A percentile compares a stretch with the other conserved stretches of the same genome.
Evolutionary conservation across 2,888 invertebrate genomes (phyloP).

Genomic region (Entomobrya proxima): DNA sequence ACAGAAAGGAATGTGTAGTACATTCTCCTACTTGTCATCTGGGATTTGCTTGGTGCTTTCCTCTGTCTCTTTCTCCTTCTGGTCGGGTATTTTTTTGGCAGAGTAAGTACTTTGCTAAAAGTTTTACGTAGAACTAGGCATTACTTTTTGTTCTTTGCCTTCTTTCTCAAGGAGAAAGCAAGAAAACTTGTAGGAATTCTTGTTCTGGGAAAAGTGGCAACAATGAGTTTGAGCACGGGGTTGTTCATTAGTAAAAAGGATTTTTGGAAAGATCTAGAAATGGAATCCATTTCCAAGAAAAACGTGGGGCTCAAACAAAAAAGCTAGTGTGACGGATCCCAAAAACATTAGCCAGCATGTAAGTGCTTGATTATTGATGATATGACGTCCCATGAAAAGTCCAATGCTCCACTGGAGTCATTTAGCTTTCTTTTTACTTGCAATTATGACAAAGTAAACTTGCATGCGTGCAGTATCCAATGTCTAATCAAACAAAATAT

Average conservation of each 20-base stretch:
- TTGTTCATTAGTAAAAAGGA: background rate
- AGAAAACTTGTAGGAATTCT: background rate
- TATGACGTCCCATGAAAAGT: no score
- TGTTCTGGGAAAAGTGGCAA: background rate
- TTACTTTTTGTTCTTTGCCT: background rate
- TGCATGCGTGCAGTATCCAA: background rate
- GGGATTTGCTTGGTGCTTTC: slow-evolving; percentile 26
- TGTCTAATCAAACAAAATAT: background rate
- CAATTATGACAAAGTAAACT: background rate
- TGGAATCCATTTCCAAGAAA: no score
- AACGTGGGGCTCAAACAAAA: background rate
- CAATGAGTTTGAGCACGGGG: background rate
- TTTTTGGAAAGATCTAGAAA: no score
- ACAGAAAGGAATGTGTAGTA: slow-evolving; percentile 10
- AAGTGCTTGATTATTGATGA: background rate
- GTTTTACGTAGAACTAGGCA: background rate
- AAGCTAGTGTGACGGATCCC: background rate
- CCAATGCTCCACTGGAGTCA: background rate
- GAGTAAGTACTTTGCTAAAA: slow-evolving; percentile 22
- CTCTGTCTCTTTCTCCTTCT: background rate
- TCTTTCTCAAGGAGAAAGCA: no score
- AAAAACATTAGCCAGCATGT: background rate
- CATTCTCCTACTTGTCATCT: background rate
- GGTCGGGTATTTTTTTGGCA: slow-evolving; percentile 9
- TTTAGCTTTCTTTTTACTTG: background rate